Conservation (phyloP, 2,113 vertebrate species). For the Hyaena hyaena region DNA sequence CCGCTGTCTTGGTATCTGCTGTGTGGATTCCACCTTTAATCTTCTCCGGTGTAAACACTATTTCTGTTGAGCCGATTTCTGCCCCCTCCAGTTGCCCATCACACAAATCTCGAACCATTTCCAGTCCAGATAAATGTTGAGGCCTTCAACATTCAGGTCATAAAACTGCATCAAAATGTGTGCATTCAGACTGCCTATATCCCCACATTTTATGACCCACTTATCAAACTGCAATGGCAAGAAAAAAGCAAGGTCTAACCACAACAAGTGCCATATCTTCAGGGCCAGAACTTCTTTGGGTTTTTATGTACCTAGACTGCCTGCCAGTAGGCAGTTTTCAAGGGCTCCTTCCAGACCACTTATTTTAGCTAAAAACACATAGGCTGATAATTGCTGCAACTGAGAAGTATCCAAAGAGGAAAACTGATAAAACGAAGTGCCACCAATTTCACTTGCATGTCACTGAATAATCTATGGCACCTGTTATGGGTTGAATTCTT, state of each 20-base stretch:
- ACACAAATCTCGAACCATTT: constrained; percentile 94
- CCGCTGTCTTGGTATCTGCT: constrained; percentile 95
- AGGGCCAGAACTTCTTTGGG: background rate
- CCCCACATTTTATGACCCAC: constrained; percentile 18
- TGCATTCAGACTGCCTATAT: background rate
- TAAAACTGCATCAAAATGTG: constrained; percentile 72
- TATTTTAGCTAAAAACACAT: background rate
- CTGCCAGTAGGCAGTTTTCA: background rate
- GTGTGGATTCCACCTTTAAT: constrained; percentile 92
- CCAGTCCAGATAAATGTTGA: constrained; percentile 95
- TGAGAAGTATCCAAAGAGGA: background rate
- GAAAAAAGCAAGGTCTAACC: constrained; percentile 9
- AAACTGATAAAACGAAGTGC: background rate
- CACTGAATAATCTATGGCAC: background rate
- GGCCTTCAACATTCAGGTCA: constrained; percentile 87
- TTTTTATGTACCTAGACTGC: background rate
- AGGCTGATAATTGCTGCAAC: background rate
- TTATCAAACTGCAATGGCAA: constrained; percentile 28
- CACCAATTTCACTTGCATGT: background rate
- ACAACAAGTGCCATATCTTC: background rate
- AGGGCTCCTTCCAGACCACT: background rate
- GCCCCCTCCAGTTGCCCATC: constrained; percentile 93
- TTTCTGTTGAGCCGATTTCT: constrained; percentile 93
- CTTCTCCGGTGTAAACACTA: constrained; percentile 92
- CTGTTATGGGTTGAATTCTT: background rate